phyloP scores from a whole-genome alignment of 1,140 invertebrate genomes.

The Papilio polyxenes region DNA sequence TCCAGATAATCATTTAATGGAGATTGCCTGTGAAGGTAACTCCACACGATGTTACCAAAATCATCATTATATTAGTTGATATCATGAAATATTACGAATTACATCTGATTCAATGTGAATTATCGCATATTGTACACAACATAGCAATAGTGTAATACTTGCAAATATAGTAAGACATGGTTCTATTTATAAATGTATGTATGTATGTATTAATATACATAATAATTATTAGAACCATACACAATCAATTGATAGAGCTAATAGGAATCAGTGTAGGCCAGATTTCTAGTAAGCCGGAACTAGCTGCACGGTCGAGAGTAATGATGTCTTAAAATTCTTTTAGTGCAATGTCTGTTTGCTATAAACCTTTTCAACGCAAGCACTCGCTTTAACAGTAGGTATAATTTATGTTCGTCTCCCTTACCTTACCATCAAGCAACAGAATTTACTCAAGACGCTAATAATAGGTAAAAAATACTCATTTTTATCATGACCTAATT shows the following conservation, averaged over 20 bases:
- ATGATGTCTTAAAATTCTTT: not conserved
- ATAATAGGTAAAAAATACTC: not conserved
- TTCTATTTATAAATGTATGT: too few species aligned
- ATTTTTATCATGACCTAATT: not conserved
- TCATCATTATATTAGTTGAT: not conserved
- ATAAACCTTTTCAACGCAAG: conserved; percentile 2
- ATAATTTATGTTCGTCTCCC: not conserved
- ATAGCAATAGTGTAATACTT: too few species aligned
- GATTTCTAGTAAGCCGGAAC: not conserved
- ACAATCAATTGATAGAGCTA: not conserved
- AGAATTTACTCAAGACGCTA: not conserved
- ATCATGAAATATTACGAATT: not conserved
- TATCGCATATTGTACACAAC: too few species aligned
- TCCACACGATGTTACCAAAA: not conserved
- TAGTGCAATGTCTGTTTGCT: not conserved
- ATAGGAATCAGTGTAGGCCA: not conserved
- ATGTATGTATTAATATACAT: too few species aligned
- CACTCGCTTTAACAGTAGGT: not conserved
- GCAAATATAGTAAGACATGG: too few species aligned
- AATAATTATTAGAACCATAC: not conserved
- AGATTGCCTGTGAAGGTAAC: not conserved
- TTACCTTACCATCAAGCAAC: not conserved
- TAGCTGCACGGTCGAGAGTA: not conserved
- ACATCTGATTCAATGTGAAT: too few species aligned
- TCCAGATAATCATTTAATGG: not conserved